Evolutionary conservation across 1,140 invertebrate genomes (phyloP).

Genomic region (Catajapyx aquilonaris): DNA sequence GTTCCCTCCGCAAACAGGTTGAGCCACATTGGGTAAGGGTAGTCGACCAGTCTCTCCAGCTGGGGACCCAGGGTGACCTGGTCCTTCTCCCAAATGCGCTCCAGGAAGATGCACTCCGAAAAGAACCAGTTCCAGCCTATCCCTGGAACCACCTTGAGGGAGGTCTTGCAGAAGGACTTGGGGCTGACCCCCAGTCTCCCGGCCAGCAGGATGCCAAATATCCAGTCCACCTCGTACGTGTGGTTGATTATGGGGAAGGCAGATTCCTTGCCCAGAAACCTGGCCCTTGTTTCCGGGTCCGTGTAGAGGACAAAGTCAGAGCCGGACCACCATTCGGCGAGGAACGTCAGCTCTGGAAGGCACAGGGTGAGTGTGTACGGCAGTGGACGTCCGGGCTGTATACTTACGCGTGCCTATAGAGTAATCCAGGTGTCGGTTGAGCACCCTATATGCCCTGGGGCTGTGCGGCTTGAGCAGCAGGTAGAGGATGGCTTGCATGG

Average conservation of each 20-base stretch:
- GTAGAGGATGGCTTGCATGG: constrained; percentile 55
- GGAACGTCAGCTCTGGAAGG: constrained; percentile 66
- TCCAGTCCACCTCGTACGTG: constrained; percentile 86
- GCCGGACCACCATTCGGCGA: constrained; percentile 82
- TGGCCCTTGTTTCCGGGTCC: constrained; percentile 52
- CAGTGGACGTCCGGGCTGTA: constrained; percentile 7
- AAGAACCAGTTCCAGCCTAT: constrained; percentile 91
- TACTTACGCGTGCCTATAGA: constrained; percentile 79
- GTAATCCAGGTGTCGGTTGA: constrained; percentile 81
- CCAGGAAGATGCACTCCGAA: constrained; percentile 77
- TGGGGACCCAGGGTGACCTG: constrained; percentile 56
- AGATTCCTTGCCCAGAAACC: constrained; percentile 71
- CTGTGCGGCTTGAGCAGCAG: constrained; percentile 48
- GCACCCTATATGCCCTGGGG: constrained; percentile 55
- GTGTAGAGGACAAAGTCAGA: constrained; percentile 51
- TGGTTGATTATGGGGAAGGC: constrained; percentile 85
- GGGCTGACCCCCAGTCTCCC: constrained; percentile 60
- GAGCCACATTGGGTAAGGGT: constrained; percentile 75
- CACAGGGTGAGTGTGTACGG: constrained; percentile 12
- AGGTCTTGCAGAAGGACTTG: constrained; percentile 87
- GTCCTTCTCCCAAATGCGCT: constrained; percentile 79
- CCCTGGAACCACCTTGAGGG: constrained; percentile 73
- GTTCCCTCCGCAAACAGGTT: constrained; percentile 93
- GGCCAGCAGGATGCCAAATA: constrained; percentile 69
- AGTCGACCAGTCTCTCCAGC: constrained; percentile 57